A percentile compares a stretch with the other conserved stretches of the same genome.
Conservation (phyloP, 1,140 invertebrate species). For the Trichonephila clavipes region DNA sequence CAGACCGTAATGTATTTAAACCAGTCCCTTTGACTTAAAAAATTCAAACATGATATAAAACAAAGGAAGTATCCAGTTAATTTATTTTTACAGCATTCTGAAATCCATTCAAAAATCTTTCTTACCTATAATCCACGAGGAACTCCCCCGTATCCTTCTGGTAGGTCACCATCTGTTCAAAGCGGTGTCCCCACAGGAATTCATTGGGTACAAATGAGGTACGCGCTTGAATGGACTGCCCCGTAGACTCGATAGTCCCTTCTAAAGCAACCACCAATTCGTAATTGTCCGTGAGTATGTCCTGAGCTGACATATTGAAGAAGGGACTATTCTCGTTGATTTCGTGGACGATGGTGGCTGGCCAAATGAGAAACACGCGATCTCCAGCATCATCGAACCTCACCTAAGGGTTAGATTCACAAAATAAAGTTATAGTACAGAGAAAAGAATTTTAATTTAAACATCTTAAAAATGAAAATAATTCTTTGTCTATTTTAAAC, state of each 20-base stretch:
- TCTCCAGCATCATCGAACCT: slow-evolving; percentile 91
- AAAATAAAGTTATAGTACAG: not conserved
- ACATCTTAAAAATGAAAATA: no score
- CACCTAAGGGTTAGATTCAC: slow-evolving; percentile 78
- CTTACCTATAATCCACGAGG: slow-evolving; percentile 91
- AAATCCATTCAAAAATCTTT: not conserved
- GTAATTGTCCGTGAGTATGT: slow-evolving; percentile 93
- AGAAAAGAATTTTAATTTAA: no score
- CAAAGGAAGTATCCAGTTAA: no score
- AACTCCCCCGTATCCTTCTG: slow-evolving; percentile 95
- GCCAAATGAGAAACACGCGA: slow-evolving; percentile 96
- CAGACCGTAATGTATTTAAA: no score
- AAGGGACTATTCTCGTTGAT: slow-evolving; percentile 93
- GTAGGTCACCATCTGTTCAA: slow-evolving; percentile 93
- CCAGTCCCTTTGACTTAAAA: no score
- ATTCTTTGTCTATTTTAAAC: no score
- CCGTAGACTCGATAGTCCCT: slow-evolving; percentile 77
- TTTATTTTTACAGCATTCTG: no score
- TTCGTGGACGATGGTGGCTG: slow-evolving; percentile 89
- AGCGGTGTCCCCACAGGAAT: slow-evolving; percentile 96
- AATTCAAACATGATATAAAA: no score
- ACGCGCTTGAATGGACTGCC: slow-evolving; percentile 80
- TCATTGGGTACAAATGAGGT: slow-evolving; percentile 96
- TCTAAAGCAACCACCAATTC: slow-evolving; percentile 97
- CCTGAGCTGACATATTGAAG: slow-evolving; percentile 90